Conservation (phyloP, 2,797 vertebrate genomes). For the Cossypha caffra region DNA sequence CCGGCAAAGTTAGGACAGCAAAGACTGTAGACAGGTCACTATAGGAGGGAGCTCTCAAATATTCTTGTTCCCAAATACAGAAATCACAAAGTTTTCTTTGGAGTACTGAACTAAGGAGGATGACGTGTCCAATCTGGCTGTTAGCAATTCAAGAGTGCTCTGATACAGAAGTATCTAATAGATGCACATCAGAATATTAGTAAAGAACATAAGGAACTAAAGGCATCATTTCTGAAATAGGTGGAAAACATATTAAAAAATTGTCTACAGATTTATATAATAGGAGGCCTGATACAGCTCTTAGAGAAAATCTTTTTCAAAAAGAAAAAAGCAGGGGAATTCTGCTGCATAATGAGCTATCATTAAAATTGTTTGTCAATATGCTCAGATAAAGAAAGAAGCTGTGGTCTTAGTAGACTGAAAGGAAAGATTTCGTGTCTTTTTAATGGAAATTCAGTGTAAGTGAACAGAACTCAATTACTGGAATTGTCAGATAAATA, state of each 20-base stretch:
- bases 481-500: constrained; percentile 43
- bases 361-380: not conserved
- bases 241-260: not conserved
- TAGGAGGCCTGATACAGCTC: not conserved
- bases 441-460: constrained; percentile 5
- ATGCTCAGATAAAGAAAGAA: not conserved
- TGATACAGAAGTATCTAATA: not conserved
- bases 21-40: not conserved
- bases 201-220: not conserved
- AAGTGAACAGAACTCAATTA: not conserved
- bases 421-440: not conserved
- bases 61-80: not conserved
- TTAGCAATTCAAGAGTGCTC: not conserved
- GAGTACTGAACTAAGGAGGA: not conserved
- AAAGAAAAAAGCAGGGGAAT: not conserved
- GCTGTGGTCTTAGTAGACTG: not conserved
- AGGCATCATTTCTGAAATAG: not conserved
- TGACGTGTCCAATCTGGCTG: not conserved
- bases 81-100: not conserved
- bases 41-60: not conserved
- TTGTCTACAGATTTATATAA: not conserved
- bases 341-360: not conserved
- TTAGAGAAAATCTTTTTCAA: not conserved
- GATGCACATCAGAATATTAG: not conserved
- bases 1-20: not conserved